Evolutionary conservation across 2,888 invertebrate genomes (phyloP), one percentile per base, ranked within the genome.

Genomic region (Drosophila diplacantha): DNA sequence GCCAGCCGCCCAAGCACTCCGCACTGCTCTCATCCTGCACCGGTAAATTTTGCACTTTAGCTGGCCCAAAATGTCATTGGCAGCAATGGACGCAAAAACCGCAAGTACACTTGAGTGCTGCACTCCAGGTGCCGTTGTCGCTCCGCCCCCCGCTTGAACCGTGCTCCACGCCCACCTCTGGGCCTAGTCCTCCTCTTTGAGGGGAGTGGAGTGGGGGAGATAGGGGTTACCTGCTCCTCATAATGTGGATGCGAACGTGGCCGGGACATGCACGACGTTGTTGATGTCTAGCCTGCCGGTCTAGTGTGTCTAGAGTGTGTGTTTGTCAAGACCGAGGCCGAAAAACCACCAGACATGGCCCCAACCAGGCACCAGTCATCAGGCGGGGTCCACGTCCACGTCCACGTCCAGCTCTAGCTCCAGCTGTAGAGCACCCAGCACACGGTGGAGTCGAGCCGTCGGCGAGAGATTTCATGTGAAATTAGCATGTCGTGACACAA

Each of bases 1-100:
- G 18, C n/a, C 34, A n/a, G 11, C 14, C 49, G 16, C 1, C 29
- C n/a, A 9, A 4, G n/a, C n/a, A 41, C n/a, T 16, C 16, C 41
- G 2, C 24, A 18, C 44, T 8, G 20, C 29, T 34, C 75, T 61
- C 59, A 64, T 57, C 72, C 65, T 70, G 73, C 67, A 77, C 74
- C 80, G 85, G 79, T 83, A 83, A 83, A 85, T 86, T 86, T 86
- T 85, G 85, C 85, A 85, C 85, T 85, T 83, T 85, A 85, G 85
- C 85, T 76, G 76, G 85, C 72, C 73, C 73, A 74, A 86, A 86
- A 81, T 86, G 85, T 86, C 86, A 85, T 85, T 85, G 86, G 84
- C 85, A 85, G 86, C 75, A 79, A 71, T 81, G 78, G 81, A 83
- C 83, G 84, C 84, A 84, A 85, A 84, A 81, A 85, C 80, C 80